phyloP scores from a whole-genome alignment of 2,888 invertebrate genomes.

The Alsophila aescularia region DNA sequence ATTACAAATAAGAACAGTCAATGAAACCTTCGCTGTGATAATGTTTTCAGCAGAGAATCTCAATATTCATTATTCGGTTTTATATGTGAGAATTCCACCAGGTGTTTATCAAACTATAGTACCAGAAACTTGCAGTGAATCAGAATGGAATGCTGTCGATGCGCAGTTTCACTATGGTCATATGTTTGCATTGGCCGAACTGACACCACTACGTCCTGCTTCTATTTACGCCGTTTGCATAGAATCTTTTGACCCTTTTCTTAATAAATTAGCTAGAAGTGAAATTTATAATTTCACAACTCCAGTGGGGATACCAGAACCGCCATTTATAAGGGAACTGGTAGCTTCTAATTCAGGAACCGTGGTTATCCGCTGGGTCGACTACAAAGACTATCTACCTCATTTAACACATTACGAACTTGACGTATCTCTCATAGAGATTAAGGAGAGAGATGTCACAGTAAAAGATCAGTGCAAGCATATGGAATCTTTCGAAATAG shows the following conservation, averaged over 20 bases:
- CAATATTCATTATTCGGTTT: constrained; percentile 59
- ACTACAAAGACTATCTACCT: constrained; percentile 63
- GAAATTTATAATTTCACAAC: constrained; percentile 66
- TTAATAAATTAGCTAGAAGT: constrained; percentile 58
- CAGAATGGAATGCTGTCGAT: constrained; percentile 65
- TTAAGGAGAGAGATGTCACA: constrained; percentile 47
- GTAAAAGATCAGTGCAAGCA: constrained; percentile 60
- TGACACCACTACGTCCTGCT: constrained; percentile 63
- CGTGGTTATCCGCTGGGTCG: constrained; percentile 67
- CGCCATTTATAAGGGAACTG: constrained; percentile 70
- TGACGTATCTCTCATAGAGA: constrained; percentile 65
- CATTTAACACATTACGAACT: constrained; percentile 67
- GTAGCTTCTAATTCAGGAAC: constrained; percentile 57
- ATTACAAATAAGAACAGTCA: constrained; percentile 54
- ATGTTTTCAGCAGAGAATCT: constrained; percentile 53
- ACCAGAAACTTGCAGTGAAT: constrained; percentile 72
- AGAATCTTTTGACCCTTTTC: constrained; percentile 60
- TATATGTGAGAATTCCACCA: constrained; percentile 63
- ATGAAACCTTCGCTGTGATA: constrained; percentile 61
- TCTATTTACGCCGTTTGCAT: constrained; percentile 71
- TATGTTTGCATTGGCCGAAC: constrained; percentile 44
- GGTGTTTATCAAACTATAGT: constrained; percentile 50
- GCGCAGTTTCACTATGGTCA: constrained; percentile 43
- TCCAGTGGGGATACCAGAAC: constrained; percentile 66
- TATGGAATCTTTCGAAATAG: constrained; percentile 49